phyloP scores from a whole-genome alignment of 1,140 invertebrate species.

The Hyphantria cunea region DNA sequence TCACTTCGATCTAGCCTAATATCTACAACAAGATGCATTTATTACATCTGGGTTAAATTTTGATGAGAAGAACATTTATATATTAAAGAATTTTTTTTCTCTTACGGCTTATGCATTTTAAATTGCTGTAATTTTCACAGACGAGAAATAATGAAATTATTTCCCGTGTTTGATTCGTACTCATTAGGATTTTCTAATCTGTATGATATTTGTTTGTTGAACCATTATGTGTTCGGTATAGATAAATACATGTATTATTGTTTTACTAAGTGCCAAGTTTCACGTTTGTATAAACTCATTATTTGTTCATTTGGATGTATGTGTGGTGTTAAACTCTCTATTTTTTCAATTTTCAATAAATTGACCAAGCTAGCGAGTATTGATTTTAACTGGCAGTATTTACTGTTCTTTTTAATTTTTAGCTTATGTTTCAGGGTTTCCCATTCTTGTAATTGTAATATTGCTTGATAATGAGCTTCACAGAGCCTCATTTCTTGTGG shows the following conservation, averaged over 20 bases:
- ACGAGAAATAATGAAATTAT: too few species aligned
- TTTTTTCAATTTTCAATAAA: conserved; percentile 33
- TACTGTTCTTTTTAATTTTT: neutral
- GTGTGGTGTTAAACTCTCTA: conserved; percentile 33
- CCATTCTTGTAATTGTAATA: conserved; percentile 28
- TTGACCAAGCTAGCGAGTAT: conserved; percentile 10
- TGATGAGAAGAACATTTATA: too few species aligned
- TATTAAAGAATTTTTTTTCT: too few species aligned
- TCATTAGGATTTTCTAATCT: too few species aligned
- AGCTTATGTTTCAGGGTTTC: conserved; percentile 8
- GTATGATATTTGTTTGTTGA: too few species aligned
- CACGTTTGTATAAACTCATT: conserved; percentile 33
- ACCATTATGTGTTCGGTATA: neutral
- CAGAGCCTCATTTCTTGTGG: conserved; percentile 33
- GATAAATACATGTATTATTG: neutral
- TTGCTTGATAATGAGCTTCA: conserved; percentile 32
- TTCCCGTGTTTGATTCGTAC: too few species aligned
- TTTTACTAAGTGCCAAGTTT: conserved; percentile 16
- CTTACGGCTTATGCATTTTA: too few species aligned
- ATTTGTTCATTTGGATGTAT: conserved; percentile 4
- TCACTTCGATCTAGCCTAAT: too few species aligned
- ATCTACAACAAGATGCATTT: too few species aligned
- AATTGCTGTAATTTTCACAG: too few species aligned
- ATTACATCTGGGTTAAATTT: too few species aligned
- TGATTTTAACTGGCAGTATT: conserved; percentile 2